Conservation (phyloP, 2,113 vertebrate genomes). For the Xiphophorus hellerii region DNA sequence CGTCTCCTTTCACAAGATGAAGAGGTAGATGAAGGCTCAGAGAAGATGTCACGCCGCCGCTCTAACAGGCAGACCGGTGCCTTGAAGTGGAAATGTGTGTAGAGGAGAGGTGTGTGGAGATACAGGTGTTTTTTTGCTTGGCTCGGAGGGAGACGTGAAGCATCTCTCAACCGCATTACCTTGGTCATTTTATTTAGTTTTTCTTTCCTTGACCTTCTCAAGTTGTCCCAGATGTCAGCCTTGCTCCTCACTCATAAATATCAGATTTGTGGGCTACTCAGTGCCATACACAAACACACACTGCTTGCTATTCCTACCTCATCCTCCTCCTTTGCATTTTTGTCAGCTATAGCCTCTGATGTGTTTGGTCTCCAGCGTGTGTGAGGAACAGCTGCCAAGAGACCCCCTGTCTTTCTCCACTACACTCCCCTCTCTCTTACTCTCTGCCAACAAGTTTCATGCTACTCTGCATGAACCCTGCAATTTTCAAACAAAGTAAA, state of each 20-base stretch:
- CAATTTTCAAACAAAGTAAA: constrained; percentile 56
- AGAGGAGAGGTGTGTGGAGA: constrained; percentile 19
- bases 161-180: neutral
- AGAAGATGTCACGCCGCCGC: constrained; percentile 41
- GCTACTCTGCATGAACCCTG: constrained; percentile 73
- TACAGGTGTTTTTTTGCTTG: neutral
- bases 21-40: constrained; percentile 48
- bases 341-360: constrained; percentile 75
- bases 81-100: constrained; percentile 76
- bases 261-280: constrained; percentile 27
- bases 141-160: neutral
- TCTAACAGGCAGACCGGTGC: constrained; percentile 53
- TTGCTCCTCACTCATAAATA: neutral
- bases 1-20: constrained; percentile 47
- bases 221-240: constrained; percentile 13
- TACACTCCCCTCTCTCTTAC: neutral
- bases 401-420: constrained; percentile 36
- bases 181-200: constrained; percentile 21
- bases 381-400: constrained; percentile 71
- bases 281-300: constrained; percentile 62
- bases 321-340: constrained; percentile 46
- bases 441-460: constrained; percentile 67
- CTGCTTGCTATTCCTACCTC: constrained; percentile 69
- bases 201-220: constrained; percentile 28
- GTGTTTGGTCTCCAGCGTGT: constrained; percentile 45